phyloP scores from a whole-genome alignment of 1,140 invertebrate species.

The Adelges cooleyi region DNA sequence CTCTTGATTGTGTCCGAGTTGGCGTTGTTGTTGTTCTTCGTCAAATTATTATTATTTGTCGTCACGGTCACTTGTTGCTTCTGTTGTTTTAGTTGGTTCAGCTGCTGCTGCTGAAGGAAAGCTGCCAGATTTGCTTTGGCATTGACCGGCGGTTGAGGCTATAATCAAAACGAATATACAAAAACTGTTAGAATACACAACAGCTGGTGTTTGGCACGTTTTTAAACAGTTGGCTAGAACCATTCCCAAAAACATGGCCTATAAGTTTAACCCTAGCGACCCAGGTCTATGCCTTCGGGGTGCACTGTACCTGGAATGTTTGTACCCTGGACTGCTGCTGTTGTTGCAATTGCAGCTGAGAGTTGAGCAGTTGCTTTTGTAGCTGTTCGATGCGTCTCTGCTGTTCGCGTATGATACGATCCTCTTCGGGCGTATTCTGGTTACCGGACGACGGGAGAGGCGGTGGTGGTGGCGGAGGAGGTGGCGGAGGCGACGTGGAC shows the following conservation, averaged over 20 bases:
- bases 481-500: not conserved
- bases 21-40: conserved; percentile 37
- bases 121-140: conserved; percentile 45
- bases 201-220: too few relatives aligned
- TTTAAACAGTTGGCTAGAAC: not conserved
- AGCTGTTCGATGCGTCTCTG: conserved; percentile 77
- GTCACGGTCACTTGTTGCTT: conserved; percentile 30
- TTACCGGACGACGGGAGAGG: conserved; percentile 5
- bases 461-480: conserved; percentile 14
- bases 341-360: conserved; percentile 56
- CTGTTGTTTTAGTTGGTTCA: conserved; percentile 37
- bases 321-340: conserved; percentile 45
- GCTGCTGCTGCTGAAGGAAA: conserved; percentile 42
- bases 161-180: not conserved
- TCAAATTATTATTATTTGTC: conserved; percentile 38
- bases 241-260: not conserved
- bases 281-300: too few relatives aligned
- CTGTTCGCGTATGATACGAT: conserved; percentile 60
- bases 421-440: conserved; percentile 25
- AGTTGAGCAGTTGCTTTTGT: conserved; percentile 65
- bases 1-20: conserved; percentile 30
- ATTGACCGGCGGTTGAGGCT: conserved; percentile 36
- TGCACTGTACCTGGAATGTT: conserved; percentile 36
- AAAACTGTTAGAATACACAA: not conserved
- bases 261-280: too few relatives aligned